Evolutionary conservation across 2,797 vertebrate species (phyloP).

Genomic region (Sorex maritimensis): DNA sequence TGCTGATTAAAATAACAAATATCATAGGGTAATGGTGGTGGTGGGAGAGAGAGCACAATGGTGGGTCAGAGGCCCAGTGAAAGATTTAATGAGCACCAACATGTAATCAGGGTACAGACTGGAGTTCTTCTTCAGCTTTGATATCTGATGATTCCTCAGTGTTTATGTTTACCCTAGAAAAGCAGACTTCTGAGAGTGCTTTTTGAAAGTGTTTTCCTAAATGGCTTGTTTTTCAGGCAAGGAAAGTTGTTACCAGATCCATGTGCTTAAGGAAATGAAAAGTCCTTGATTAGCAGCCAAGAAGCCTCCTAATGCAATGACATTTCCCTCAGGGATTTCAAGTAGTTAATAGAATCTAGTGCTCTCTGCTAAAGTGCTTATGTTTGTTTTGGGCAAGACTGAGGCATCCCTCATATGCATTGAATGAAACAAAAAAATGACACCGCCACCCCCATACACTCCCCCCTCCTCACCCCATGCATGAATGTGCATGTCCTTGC

Average conservation of each 20-base stretch:
- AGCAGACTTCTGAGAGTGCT: background rate
- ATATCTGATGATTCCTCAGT: background rate
- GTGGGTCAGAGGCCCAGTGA: background rate
- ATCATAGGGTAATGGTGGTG: fast-evolving
- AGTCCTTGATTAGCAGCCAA: slow-evolving; percentile 77
- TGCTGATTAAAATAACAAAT: background rate
- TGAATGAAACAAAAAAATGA: background rate
- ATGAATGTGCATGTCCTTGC: background rate
- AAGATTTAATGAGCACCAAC: background rate
- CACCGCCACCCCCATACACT: background rate
- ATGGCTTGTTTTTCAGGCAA: slow-evolving; percentile 59
- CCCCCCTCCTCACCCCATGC: background rate
- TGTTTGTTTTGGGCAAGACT: slow-evolving; percentile 41
- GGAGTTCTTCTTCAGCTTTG: background rate
- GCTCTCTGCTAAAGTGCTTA: slow-evolving; percentile 58
- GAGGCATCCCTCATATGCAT: background rate
- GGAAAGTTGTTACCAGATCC: slow-evolving; percentile 74
- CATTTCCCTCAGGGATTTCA: slow-evolving; percentile 73
- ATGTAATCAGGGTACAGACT: background rate
- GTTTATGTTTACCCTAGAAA: slow-evolving; percentile 37
- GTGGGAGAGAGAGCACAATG: background rate
- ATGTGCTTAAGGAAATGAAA: slow-evolving; percentile 81
- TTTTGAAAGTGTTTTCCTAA: slow-evolving; percentile 48
- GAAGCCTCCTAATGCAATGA: slow-evolving; percentile 80
- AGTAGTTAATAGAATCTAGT: slow-evolving; percentile 73